Evolutionary conservation across 2,113 vertebrate genomes (phyloP).

Genomic region (Craseonycteris thonglongyai): DNA sequence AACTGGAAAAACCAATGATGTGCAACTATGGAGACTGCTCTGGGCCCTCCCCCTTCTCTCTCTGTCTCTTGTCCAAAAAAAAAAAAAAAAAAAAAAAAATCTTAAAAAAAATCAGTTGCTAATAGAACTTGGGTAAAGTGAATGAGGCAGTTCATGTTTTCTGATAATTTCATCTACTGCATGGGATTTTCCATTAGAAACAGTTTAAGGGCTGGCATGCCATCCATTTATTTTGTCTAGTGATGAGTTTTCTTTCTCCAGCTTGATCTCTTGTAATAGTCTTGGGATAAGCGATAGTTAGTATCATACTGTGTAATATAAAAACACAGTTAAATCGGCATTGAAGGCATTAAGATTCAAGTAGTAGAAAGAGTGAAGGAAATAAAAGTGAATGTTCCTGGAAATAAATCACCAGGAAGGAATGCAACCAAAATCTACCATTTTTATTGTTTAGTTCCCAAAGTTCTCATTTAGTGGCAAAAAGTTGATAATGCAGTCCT

Average conservation of each 20-base stretch:
- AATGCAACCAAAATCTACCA: background rate
- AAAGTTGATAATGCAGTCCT: conserved; percentile 42
- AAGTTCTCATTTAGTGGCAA: conserved; percentile 47
- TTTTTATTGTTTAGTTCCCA: conserved; percentile 8
- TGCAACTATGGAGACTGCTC: too few species aligned
- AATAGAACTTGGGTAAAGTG: conserved; percentile 38
- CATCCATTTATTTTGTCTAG: conserved; percentile 3
- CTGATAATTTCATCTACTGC: conserved; percentile 18
- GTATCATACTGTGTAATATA: background rate
- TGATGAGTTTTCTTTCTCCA: conserved; percentile 16
- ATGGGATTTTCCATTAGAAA: conserved; percentile 37
- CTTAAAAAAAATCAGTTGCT: conserved; percentile 54
- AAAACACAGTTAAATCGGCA: background rate
- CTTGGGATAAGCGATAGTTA: background rate
- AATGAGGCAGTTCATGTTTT: conserved; percentile 52
- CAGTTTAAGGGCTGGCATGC: background rate
- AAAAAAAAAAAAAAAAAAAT: too few species aligned
- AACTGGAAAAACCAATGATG: too few species aligned
- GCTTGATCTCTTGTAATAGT: background rate
- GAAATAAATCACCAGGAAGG: conserved; percentile 26
- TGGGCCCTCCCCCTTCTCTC: too few species aligned
- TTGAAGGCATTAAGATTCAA: background rate
- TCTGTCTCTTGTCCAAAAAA: too few species aligned
- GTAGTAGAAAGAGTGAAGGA: background rate
- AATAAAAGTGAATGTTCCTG: background rate